Evolutionary conservation across 2,888 invertebrate species (phyloP), one percentile per base, ranked within the genome.

Genomic region (Clanis bilineata): DNA sequence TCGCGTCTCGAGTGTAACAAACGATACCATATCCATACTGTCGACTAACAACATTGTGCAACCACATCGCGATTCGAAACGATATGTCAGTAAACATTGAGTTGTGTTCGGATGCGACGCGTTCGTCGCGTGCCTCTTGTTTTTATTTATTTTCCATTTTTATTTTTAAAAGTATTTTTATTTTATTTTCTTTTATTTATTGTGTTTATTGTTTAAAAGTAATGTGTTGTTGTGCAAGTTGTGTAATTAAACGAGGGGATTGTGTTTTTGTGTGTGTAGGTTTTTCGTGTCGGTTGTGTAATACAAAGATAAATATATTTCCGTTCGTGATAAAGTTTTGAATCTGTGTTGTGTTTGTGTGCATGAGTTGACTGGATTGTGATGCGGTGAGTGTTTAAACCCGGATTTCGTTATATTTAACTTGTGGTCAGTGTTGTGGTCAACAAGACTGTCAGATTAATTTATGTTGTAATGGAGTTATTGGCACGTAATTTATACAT

Each of bases 41-140:
- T 51, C 18, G 4, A 10, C 28, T 51, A 28, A 32, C 51, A 32
- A 18, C 28, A 18, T 28, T 32, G 28, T 10, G 51, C 51, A 18
- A 22, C 12, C 51, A 32, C 51, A 15, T 51, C n/a, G n/a, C n/a
- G n/a, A n/a, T n/a, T n/a, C 28, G 4, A 36, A 36, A 36, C 32
- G 32, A 18, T 32, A 51, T 18, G 51, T 32, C 51, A 51, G 51
- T 51, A 28, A 51, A 18, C 28, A 51, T 51, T 51, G 28, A 4
- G 51, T 18, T 51, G 18, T 10, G 18, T 32, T 18, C 25, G 51
- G 18, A 10, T 32, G 28, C 51, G 51, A 3, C 18, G 41, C 43
- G 39, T 7, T 18, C 43, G 39, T 7, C 25, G 25, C 28, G 41
- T 28, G 41, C 25, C 43, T 43, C 57, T 57, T 57, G 12, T 22